Evolutionary conservation across 2,888 invertebrate species (phyloP), one percentile per base, ranked within the genome.

Genomic region (Mylabris sibirica): DNA sequence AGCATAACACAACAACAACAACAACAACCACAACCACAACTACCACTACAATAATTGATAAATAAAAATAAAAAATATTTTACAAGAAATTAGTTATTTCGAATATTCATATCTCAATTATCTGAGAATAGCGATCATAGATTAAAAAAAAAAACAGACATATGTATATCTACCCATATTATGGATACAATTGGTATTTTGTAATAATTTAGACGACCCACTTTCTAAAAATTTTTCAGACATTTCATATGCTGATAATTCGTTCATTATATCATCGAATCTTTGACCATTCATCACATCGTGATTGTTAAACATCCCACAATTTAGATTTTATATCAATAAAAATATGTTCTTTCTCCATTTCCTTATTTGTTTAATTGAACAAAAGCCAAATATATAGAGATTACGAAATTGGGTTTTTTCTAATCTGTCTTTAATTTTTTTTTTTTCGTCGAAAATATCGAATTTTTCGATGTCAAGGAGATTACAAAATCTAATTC

Each of bases 1-100:
- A 69, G 74, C 74, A 59, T 71, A 72, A 72, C 30, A 49, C 12
- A 49, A 44, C n/a, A 34, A 30, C 22, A 64, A 49, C 30, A 35
- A 38, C 38, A 59, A 20, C 17, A 22, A 49, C 44, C n/a, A 44
- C 17, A 1, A 49, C 49, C 0, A 11, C 44, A 44, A 44, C 17
- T 6, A 49, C 49, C 0, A 11, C 5, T 17, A 44, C n/a, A 44
- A 14, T 38, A 14, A 38, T 30, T 30, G 26, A 38, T 38, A 38
- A 38, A 38, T 38, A 38, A 38, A 8, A 30, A 30, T 30, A 30
- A 30, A 6, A 30, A 30, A 30, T 30, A 30, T 30, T 30, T 30
- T 30, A 30, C 8, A 30, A 30, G 30, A 8, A 30, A 30, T 30
- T 30, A 30, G 30, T 30, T 30, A 35, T 35, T 35, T 35, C 9